Evolutionary conservation across 1,140 invertebrate species (phyloP).

Genomic region (Bombus cullumanus): DNA sequence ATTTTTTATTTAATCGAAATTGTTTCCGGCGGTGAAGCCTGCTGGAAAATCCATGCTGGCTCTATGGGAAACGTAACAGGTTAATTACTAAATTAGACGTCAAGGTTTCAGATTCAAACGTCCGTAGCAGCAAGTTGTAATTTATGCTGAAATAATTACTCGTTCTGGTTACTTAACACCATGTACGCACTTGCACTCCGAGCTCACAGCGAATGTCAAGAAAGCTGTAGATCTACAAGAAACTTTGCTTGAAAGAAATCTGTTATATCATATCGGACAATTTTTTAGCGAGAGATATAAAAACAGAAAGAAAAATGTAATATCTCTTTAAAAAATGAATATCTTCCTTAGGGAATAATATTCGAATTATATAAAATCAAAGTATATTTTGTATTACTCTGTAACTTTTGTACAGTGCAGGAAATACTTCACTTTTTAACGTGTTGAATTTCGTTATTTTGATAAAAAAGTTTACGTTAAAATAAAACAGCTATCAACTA

Average conservation of each 20-base stretch:
- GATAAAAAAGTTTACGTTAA: neutral
- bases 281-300: neutral
- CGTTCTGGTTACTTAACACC: neutral
- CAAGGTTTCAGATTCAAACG: neutral
- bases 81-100: neutral
- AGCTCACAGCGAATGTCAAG: neutral
- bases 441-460: neutral
- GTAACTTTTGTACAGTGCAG: no score
- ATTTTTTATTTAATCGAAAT: neutral
- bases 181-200: no score
- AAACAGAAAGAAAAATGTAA: neutral
- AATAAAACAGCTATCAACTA: neutral
- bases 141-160: slow-evolving; percentile 22
- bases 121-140: neutral
- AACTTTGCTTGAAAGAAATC: neutral
- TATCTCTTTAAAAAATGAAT: neutral
- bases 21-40: neutral
- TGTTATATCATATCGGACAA: neutral
- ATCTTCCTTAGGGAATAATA: neutral
- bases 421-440: neutral
- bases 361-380: no score
- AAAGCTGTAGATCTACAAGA: neutral
- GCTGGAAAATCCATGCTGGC: neutral
- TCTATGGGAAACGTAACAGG: neutral
- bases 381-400: no score